These are phyloP conservation scores for Sarcophilus harrisii DNA, from an alignment of 2,797 vertebrate genomes.

Conservation along the genomic window DNA sequence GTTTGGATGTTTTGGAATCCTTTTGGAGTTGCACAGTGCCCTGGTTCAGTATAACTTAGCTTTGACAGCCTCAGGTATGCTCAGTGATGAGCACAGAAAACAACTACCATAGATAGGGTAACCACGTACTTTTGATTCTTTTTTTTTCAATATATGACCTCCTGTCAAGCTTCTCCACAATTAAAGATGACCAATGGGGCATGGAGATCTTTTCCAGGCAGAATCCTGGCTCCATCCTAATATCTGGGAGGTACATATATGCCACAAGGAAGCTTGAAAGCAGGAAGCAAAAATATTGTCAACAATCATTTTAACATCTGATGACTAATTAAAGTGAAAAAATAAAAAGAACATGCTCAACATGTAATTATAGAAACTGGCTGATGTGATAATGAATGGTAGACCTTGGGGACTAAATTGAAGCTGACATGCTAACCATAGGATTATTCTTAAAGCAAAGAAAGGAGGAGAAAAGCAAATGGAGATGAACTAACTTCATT, in stretches of 20 bases:
- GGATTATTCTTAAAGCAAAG: not conserved
- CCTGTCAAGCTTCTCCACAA: not conserved
- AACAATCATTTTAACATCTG: conserved; percentile 37
- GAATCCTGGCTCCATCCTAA: conserved; percentile 7
- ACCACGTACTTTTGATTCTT: not conserved
- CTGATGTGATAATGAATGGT: conserved; percentile 27
- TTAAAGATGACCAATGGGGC: conserved; percentile 13
- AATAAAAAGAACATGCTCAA: conserved; percentile 33
- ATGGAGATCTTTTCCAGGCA: conserved; percentile 43
- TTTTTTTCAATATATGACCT: not conserved
- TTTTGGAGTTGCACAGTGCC: not conserved
- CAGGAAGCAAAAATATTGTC: not conserved
- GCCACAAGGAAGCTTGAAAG: not conserved
- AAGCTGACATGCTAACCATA: conserved; percentile 14
- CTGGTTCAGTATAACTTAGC: not conserved
- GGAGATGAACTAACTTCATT: not conserved
- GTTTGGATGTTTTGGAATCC: not conserved
- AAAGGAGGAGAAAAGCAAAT: not conserved
- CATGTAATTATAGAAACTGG: conserved; percentile 44
- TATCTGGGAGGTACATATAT: conserved; percentile 22
- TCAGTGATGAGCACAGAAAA: not conserved
- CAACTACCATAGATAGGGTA: not conserved
- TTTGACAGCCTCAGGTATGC: not conserved
- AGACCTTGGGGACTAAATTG: conserved; percentile 1
- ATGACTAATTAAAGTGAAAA: conserved; percentile 52